A percentile compares a stretch with the other conserved stretches of the same genome.
Conservation (phyloP, 2,888 invertebrate genomes). For the Phyto melanocephala region DNA sequence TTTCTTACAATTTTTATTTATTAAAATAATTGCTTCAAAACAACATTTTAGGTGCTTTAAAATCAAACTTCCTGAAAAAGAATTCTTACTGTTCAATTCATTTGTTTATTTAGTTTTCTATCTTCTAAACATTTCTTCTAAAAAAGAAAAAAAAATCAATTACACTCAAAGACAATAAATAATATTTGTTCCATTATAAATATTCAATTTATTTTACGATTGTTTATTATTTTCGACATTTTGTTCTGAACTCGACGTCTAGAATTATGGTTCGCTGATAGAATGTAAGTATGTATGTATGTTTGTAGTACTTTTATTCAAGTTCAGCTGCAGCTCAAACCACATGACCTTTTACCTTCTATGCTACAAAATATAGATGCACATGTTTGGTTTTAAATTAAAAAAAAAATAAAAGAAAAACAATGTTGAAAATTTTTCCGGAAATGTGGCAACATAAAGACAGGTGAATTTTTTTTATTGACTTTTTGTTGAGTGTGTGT, state of each 20-base stretch:
- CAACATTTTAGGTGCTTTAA: no score
- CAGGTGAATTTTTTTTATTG: constrained; percentile 43
- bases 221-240: constrained; percentile 1
- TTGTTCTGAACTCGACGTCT: not conserved
- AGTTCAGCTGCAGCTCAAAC: not conserved
- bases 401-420: no score
- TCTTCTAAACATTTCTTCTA: not conserved
- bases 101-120: not conserved
- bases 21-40: no score
- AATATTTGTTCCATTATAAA: not conserved
- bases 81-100: not conserved
- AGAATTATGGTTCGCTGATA: no score
- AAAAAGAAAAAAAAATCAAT: not conserved
- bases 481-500: not conserved
- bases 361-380: not conserved
- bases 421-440: constrained; percentile 13
- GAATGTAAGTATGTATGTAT: no score
- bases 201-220: not conserved
- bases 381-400: not conserved
- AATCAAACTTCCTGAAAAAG: not conserved
- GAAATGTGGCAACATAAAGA: constrained; percentile 35
- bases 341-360: not conserved
- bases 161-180: not conserved
- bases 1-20: no score
- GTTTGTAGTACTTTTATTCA: no score